These are phyloP conservation scores for Sicus ferrugineus DNA, from an alignment of 2,888 invertebrate species.

Conservation along the genomic window DNA sequence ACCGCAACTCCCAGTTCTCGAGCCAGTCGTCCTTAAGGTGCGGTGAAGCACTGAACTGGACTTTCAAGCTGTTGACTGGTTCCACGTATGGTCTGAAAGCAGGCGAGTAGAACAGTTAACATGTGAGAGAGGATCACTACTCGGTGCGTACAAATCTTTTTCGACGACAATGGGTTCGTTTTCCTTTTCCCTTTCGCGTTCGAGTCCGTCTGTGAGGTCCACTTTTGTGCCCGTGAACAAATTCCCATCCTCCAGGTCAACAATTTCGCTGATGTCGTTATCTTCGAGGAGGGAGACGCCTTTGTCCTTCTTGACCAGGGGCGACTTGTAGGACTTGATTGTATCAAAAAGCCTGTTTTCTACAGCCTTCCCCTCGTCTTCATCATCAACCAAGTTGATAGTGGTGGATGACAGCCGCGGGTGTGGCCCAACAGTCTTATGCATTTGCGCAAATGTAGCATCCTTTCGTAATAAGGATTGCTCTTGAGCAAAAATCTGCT, in stretches of 20 bases:
- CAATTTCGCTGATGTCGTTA: slow-evolving; percentile 47
- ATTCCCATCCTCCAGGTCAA: slow-evolving; percentile 42
- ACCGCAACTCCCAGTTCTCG: slow-evolving; percentile 65
- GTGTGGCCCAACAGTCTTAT: slow-evolving; percentile 26
- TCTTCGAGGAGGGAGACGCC: slow-evolving; percentile 45
- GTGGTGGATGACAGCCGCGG: slow-evolving; percentile 44
- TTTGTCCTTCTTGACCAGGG: slow-evolving; percentile 16
- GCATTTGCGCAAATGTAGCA: neutral
- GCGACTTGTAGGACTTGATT: neutral
- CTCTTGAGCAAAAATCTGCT: neutral
- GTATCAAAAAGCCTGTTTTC: slow-evolving; percentile 5
- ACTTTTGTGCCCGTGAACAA: neutral
- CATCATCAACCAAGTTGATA: slow-evolving; percentile 42
- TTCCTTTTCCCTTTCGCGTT: neutral
- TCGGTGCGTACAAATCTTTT: slow-evolving; percentile 55
- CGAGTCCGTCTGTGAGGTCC: neutral
- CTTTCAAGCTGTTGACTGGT: slow-evolving; percentile 69
- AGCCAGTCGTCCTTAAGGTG: slow-evolving; percentile 69
- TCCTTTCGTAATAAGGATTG: neutral
- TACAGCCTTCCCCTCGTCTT: slow-evolving; percentile 39
- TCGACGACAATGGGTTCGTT: neutral
- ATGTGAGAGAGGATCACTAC: neutral
- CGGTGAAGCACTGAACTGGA: slow-evolving; percentile 67
- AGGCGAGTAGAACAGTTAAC: slow-evolving; percentile 60
- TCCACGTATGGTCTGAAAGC: slow-evolving; percentile 54